Base-by-base conservation (phyloP, 2,113 vertebrate genomes). In the Psilopsiagon aurifrons region DNA sequence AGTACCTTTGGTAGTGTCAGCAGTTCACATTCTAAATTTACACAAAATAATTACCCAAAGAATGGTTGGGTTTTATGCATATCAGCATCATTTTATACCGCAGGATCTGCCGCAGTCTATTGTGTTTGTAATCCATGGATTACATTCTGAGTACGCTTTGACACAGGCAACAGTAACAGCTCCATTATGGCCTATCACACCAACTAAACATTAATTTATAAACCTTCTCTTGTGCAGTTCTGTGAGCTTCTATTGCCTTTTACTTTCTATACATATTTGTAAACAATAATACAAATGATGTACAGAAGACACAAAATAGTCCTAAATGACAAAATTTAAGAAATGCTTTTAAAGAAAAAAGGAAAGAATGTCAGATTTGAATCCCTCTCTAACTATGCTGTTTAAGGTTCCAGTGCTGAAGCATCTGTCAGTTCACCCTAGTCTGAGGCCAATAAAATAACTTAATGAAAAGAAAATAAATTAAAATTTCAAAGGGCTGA, bases 121-220 rank as follows among this genome's bases (percentile, higher is more conserved):
- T 95, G 85, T 90, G 92, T 92, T 51, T 76, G 35, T 96, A 95
- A 95, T 95, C 94, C 93, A 47, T 62, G 94, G 93, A 95, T 95
- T 96, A 95, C 86, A 59, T 31, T 55, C 87, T 31, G 46, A 75
- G 46, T 51, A 39, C 0, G 0, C 23, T 1, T 1, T 91, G 93
- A 94, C 77, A 54, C 0, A 1, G 78, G 28, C 33, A 71, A 35
- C 69, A 68, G 64, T 69, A 93, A 90, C 87, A 96, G 68, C 92
- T 97, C 90, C 86, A 88, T 95, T 92, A 91, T 1, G 9, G 12
- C 11, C 63, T 24, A 67, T 64, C 41, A 13, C 54, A 41, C 37
- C 71, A 82, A 31, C 54, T 20, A 68, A 31, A 17, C 91, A 49
- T 17, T 46, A 82, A 79, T 60, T 73, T 86, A 37, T 63, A 41